Conservation (phyloP, 2,888 invertebrate genomes). For the Ophioninae sp. region DNA sequence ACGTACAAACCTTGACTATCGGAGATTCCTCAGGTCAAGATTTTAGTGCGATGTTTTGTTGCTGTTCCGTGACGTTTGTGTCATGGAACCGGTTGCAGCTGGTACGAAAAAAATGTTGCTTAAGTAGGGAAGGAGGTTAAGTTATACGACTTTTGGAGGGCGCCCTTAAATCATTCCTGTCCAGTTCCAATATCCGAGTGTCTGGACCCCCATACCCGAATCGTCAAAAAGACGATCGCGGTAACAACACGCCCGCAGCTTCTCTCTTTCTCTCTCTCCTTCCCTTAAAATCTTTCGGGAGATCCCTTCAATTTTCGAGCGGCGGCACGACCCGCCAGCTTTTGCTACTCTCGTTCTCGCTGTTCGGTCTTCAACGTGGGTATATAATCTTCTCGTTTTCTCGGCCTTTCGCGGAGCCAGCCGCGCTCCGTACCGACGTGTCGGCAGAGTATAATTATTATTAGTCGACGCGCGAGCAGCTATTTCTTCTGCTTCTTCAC, state of each 20-base stretch:
- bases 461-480: conserved; percentile 59
- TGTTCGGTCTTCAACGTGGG: conserved; percentile 42
- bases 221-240: conserved; percentile 40
- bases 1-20: no score
- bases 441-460: conserved; percentile 60
- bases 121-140: background rate
- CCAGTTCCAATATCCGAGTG: conserved; percentile 45
- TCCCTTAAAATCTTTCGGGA: conserved; percentile 27
- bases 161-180: conserved; percentile 16
- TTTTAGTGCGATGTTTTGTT: no score
- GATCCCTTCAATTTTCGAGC: conserved; percentile 57
- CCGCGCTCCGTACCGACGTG: conserved; percentile 53
- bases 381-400: conserved; percentile 63
- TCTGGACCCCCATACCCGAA: conserved; percentile 33
- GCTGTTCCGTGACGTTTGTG: background rate
- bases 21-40: no score
- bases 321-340: conserved; percentile 34
- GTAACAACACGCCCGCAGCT: conserved; percentile 43
- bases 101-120: background rate
- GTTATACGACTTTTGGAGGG: background rate
- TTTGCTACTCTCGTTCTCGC: conserved; percentile 48
- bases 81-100: background rate
- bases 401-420: conserved; percentile 44
- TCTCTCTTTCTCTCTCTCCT: conserved; percentile 12
- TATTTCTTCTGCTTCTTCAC: conserved; percentile 29